phyloP scores from a whole-genome alignment of 2,888 invertebrate species.

The Himalopsyche kuldschensis region DNA sequence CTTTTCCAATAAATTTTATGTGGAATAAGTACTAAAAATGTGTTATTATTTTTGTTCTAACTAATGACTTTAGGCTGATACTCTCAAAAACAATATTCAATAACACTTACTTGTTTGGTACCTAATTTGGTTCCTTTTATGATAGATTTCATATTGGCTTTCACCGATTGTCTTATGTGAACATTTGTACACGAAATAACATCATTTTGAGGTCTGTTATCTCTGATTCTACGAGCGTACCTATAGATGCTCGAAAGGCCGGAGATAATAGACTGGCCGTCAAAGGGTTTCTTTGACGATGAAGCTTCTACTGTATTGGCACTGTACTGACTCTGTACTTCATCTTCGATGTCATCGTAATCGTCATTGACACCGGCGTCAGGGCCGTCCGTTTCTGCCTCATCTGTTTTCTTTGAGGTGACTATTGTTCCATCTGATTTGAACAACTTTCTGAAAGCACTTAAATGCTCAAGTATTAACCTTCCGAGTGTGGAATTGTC shows the following conservation, averaged over 20 bases:
- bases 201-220: conserved; percentile 54
- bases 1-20: too few relatives aligned
- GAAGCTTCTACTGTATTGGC: conserved; percentile 8
- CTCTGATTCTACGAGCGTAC: conserved; percentile 47
- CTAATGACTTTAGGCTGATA: too few relatives aligned
- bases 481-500: conserved; percentile 61
- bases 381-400: conserved; percentile 44
- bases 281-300: conserved; percentile 45
- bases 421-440: conserved; percentile 47
- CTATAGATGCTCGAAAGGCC: conserved; percentile 52
- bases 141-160: conserved; percentile 53
- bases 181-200: conserved; percentile 53
- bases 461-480: conserved; percentile 58
- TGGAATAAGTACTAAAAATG: too few relatives aligned
- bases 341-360: conserved; percentile 54
- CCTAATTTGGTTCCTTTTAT: conserved; percentile 56
- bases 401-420: conserved; percentile 29
- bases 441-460: conserved; percentile 58
- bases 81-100: too few relatives aligned
- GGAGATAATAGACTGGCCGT: conserved; percentile 54
- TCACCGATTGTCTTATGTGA: conserved; percentile 52
- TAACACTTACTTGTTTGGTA: conserved; percentile 51
- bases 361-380: conserved; percentile 56
- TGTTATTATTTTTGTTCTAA: too few relatives aligned
- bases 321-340: conserved; percentile 44